Conservation (phyloP, 2,113 vertebrate species). For the Perognathus longimembris region DNA sequence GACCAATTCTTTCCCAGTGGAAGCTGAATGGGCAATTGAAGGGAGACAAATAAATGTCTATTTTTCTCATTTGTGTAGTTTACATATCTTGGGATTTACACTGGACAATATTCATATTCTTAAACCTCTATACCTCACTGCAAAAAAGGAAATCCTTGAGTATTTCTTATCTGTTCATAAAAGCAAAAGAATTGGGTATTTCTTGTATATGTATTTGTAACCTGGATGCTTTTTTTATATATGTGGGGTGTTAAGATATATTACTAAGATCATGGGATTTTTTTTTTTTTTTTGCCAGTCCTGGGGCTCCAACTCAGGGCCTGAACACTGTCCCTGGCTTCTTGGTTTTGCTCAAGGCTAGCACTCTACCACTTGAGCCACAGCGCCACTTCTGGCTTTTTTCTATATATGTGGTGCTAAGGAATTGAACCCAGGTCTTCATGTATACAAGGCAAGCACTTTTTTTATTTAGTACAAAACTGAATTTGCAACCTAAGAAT, state of each 20-base stretch:
- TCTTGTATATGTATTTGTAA: neutral
- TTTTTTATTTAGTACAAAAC: neutral
- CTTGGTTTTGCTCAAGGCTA: too few species aligned
- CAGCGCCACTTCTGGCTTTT: too few species aligned
- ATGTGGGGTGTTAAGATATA: neutral
- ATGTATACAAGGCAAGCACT: too few species aligned
- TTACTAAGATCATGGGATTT: neutral
- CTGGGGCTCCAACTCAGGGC: too few species aligned
- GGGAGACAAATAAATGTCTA: slow-evolving; percentile 25
- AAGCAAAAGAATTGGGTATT: neutral
- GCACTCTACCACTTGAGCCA: too few species aligned
- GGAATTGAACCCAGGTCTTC: too few species aligned
- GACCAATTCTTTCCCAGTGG: slow-evolving; percentile 1
- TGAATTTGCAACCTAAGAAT: slow-evolving; percentile 26
- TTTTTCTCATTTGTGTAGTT: slow-evolving; percentile 61
- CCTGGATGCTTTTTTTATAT: neutral
- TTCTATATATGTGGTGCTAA: too few species aligned
- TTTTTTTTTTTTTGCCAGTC: too few species aligned
- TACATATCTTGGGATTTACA: slow-evolving; percentile 21
- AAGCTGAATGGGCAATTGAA: neutral
- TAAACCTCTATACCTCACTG: slow-evolving; percentile 1
- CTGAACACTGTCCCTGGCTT: too few species aligned
- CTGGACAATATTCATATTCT: slow-evolving; percentile 13
- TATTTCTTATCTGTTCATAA: neutral
- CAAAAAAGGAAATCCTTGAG: neutral